Percentiles rank a stretch among this genome's conserved stretches.
Conservation (phyloP, 2,888 invertebrate species). For the Ceraclea dissimilis region DNA sequence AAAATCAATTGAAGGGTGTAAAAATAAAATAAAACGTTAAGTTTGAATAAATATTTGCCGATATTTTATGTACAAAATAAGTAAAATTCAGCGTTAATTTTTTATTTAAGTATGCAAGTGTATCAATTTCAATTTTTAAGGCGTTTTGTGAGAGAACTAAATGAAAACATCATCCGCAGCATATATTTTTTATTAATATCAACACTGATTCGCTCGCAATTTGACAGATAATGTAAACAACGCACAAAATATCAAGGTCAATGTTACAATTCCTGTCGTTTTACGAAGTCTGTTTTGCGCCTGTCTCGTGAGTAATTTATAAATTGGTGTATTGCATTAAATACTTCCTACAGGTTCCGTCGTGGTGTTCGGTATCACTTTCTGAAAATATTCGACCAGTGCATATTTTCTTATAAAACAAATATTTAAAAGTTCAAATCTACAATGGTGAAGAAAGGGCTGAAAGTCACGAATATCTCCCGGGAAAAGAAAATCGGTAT, state of each 20-base stretch:
- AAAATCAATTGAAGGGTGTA: no score
- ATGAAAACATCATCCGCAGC: no score
- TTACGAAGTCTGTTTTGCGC: slow-evolving; percentile 1
- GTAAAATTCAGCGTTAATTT: no score
- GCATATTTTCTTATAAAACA: background rate
- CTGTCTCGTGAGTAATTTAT: background rate
- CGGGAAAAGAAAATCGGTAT: slow-evolving; percentile 63
- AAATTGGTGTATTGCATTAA: background rate
- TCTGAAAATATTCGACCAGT: background rate
- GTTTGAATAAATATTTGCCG: no score
- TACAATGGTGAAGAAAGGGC: slow-evolving; percentile 52
- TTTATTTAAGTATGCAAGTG: no score
- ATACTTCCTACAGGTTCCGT: no score
- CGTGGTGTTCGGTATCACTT: background rate
- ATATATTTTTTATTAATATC: no score
- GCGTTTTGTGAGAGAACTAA: no score
- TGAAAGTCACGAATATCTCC: slow-evolving; percentile 63
- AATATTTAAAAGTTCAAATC: slow-evolving; percentile 26
- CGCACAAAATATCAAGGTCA: slow-evolving; percentile 22
- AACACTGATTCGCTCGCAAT: no score
- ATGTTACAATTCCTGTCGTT: slow-evolving; percentile 14
- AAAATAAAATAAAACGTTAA: no score
- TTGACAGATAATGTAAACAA: background rate
- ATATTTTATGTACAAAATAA: no score
- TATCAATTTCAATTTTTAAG: no score